A percentile compares a stretch with the other conserved stretches of the same genome.
phyloP scores from a whole-genome alignment of 2,888 invertebrate genomes.

The Cerceris ruficornis region DNA sequence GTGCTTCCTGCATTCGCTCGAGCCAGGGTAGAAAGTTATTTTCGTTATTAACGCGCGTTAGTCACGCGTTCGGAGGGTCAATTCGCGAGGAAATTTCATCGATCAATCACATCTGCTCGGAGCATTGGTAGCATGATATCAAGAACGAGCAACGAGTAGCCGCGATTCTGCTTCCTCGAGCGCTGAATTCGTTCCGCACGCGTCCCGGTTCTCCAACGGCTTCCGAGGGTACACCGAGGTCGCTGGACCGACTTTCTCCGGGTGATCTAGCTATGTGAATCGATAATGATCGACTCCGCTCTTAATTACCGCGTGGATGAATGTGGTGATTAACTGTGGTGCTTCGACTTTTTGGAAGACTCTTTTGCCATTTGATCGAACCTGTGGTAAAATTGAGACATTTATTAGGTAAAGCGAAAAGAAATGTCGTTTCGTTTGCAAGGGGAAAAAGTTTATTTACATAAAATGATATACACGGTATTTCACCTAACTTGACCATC shows the following conservation, averaged over 20 bases:
- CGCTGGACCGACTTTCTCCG: slow-evolving; percentile 66
- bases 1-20: slow-evolving; percentile 31
- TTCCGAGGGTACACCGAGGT: slow-evolving; percentile 44
- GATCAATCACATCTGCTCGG: slow-evolving; percentile 28
- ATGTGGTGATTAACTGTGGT: too few species aligned
- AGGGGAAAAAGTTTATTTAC: too few species aligned
- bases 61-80: slow-evolving; percentile 47
- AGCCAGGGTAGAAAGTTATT: slow-evolving; percentile 28
- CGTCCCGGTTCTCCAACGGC: slow-evolving; percentile 35
- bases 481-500: too few species aligned
- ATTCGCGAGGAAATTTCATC: slow-evolving; percentile 49
- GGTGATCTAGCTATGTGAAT: slow-evolving; percentile 42
- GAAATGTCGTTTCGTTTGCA: too few species aligned
- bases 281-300: slow-evolving; percentile 63
- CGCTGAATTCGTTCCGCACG: slow-evolving; percentile 49
- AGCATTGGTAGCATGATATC: slow-evolving; percentile 1
- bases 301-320: slow-evolving; percentile 50
- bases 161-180: slow-evolving; percentile 29
- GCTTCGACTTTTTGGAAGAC: too few species aligned
- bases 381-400: too few species aligned
- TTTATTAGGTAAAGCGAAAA: too few species aligned
- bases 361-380: too few species aligned
- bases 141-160: background rate
- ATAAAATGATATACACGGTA: too few species aligned
- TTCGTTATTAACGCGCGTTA: slow-evolving; percentile 41